Evolutionary conservation across 2,888 invertebrate genomes (phyloP).

Genomic region (Eilema griseolum): DNA sequence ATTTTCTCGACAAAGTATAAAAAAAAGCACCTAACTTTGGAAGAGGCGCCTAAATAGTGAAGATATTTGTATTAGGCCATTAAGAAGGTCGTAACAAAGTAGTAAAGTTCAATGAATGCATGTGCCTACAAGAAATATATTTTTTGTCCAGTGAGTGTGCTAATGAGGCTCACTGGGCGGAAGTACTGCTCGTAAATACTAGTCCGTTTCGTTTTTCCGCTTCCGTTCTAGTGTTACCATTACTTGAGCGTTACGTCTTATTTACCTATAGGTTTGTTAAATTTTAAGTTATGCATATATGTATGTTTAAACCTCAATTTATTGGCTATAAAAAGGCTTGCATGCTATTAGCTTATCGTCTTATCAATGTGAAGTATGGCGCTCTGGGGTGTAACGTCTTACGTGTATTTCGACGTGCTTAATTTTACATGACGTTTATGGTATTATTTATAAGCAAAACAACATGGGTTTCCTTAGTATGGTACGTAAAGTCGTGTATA

Average conservation of each 20-base stretch:
- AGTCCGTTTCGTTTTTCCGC: slow-evolving; percentile 84
- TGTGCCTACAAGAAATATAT: slow-evolving; percentile 54
- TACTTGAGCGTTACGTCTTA: slow-evolving; percentile 80
- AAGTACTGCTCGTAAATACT: slow-evolving; percentile 84
- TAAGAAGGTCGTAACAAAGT: slow-evolving; percentile 41
- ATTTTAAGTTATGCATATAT: slow-evolving; percentile 69
- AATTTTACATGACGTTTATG: slow-evolving; percentile 52
- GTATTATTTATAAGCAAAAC: slow-evolving; percentile 39
- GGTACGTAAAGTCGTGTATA: slow-evolving; percentile 29
- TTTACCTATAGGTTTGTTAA: slow-evolving; percentile 74
- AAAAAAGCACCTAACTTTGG: background rate
- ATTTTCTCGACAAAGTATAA: background rate
- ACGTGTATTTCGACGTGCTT: slow-evolving; percentile 49
- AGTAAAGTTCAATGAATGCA: slow-evolving; percentile 56
- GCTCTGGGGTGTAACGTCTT: slow-evolving; percentile 52
- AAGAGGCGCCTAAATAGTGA: slow-evolving; percentile 2
- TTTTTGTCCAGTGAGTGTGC: slow-evolving; percentile 66
- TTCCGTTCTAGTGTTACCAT: slow-evolving; percentile 79
- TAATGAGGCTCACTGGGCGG: slow-evolving; percentile 79
- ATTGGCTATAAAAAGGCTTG: slow-evolving; percentile 63
- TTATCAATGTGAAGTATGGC: slow-evolving; percentile 62
- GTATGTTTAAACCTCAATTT: slow-evolving; percentile 60
- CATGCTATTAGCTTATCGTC: slow-evolving; percentile 63
- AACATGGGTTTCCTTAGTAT: slow-evolving; percentile 30
- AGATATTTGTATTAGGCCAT: slow-evolving; percentile 29